Evolutionary conservation across 2,113 vertebrate genomes (phyloP).

Genomic region (Gnathonemus longibarbis): DNA sequence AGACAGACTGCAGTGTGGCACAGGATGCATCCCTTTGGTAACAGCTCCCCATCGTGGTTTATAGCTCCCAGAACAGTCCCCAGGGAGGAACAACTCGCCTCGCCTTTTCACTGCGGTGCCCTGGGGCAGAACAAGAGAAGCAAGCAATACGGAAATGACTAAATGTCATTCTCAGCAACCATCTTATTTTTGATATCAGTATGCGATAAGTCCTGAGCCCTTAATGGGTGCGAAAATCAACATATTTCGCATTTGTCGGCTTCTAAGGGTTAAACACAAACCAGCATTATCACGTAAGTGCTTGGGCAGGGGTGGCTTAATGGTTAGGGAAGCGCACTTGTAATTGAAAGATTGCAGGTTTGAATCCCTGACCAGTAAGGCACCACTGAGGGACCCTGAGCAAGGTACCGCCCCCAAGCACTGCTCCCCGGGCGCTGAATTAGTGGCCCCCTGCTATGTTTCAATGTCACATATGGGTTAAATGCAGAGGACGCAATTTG

Average conservation of each 20-base stretch:
- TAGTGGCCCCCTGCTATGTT: too few relatives aligned
- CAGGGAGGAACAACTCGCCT: background rate
- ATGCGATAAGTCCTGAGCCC: background rate
- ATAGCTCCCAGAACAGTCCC: background rate
- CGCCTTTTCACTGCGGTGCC: background rate
- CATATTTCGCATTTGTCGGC: too few relatives aligned
- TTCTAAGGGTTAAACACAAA: background rate
- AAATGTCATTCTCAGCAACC: background rate
- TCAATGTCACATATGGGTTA: too few relatives aligned
- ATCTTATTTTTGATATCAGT: background rate
- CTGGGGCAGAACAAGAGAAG: background rate
- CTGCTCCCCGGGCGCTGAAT: too few relatives aligned
- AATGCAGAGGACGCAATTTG: too few relatives aligned
- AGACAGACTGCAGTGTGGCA: background rate
- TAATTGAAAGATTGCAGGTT: too few relatives aligned
- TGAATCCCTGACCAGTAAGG: too few relatives aligned
- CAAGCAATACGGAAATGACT: background rate
- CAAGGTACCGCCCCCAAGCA: too few relatives aligned
- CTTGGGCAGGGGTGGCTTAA: background rate
- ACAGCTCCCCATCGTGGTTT: slow-evolving; percentile 8
- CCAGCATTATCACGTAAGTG: background rate
- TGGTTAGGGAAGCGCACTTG: too few relatives aligned
- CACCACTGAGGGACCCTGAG: too few relatives aligned
- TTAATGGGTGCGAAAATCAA: background rate
- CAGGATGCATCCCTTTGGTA: background rate